Evolutionary conservation across 2,797 vertebrate species (phyloP).

Genomic region (Lithobates pipiens): DNA sequence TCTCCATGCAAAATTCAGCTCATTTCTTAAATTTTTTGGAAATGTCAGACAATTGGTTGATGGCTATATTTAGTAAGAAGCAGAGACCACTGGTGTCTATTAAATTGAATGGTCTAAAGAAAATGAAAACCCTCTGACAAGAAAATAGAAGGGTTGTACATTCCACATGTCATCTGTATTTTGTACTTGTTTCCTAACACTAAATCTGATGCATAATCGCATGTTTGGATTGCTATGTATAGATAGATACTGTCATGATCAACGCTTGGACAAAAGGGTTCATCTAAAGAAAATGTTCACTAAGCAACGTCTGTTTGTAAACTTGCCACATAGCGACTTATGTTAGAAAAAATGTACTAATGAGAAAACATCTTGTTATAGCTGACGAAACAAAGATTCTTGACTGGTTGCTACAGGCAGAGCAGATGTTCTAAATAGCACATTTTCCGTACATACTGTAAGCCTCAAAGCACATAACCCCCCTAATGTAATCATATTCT

Average conservation of each 20-base stretch:
- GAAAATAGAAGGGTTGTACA: constrained; percentile 32
- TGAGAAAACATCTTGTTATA: too few relatives aligned
- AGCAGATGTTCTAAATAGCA: too few relatives aligned
- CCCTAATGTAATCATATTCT: too few relatives aligned
- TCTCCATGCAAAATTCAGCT: not conserved
- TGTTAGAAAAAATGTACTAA: too few relatives aligned
- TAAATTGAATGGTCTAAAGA: constrained; percentile 43
- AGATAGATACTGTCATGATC: not conserved
- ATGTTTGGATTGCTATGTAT: not conserved
- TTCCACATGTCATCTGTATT: constrained; percentile 27
- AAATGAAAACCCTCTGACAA: constrained; percentile 31
- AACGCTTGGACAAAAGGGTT: too few relatives aligned
- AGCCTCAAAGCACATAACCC: too few relatives aligned
- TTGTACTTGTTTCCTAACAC: constrained; percentile 28
- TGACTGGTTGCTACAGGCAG: too few relatives aligned
- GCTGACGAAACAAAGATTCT: too few relatives aligned
- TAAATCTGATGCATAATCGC: constrained; percentile 20
- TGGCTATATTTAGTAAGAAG: constrained; percentile 4
- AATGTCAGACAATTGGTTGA: constrained; percentile 2
- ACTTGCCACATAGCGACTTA: too few relatives aligned
- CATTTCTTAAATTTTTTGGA: not conserved
- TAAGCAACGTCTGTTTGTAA: too few relatives aligned
- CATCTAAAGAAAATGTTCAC: too few relatives aligned
- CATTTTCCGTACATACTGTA: too few relatives aligned
- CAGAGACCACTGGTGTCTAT: constrained; percentile 28